A percentile compares a stretch with the other conserved stretches of the same genome.
Evolutionary conservation across 2,797 vertebrate genomes (phyloP).

Genomic region (Saxicola maurus): DNA sequence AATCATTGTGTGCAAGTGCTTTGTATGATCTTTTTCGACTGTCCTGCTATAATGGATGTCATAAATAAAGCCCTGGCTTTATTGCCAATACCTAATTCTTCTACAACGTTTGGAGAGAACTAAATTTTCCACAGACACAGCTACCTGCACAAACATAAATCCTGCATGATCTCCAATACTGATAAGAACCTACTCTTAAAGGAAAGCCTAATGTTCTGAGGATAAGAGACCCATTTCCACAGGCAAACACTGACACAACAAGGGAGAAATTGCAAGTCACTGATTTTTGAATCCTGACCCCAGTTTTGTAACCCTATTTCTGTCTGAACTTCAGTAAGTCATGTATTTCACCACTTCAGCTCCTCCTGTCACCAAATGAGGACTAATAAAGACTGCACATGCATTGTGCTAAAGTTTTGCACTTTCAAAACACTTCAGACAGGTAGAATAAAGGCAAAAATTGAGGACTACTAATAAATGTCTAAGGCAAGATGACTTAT

Average conservation of each 20-base stretch:
- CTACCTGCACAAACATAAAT: constrained; percentile 5
- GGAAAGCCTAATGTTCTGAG: neutral
- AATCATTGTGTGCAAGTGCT: constrained; percentile 14
- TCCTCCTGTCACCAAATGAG: neutral
- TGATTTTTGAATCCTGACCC: neutral
- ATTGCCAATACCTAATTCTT: neutral
- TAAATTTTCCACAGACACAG: neutral
- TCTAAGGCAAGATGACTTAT: neutral
- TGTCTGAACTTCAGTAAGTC: neutral
- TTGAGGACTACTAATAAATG: neutral
- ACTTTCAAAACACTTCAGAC: neutral
- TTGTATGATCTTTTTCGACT: neutral
- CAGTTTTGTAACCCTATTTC: neutral
- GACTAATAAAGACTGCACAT: neutral
- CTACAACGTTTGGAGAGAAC: neutral
- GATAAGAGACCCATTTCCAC: neutral
- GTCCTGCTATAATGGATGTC: neutral
- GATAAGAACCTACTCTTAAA: neutral
- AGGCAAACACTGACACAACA: neutral
- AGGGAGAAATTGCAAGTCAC: neutral
- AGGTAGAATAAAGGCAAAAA: neutral
- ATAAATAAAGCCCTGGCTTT: constrained; percentile 28
- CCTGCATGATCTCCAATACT: neutral
- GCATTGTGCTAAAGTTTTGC: neutral
- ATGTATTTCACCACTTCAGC: neutral